Conservation (phyloP, 2,113 vertebrate species). For the Entelurus aequoreus region DNA sequence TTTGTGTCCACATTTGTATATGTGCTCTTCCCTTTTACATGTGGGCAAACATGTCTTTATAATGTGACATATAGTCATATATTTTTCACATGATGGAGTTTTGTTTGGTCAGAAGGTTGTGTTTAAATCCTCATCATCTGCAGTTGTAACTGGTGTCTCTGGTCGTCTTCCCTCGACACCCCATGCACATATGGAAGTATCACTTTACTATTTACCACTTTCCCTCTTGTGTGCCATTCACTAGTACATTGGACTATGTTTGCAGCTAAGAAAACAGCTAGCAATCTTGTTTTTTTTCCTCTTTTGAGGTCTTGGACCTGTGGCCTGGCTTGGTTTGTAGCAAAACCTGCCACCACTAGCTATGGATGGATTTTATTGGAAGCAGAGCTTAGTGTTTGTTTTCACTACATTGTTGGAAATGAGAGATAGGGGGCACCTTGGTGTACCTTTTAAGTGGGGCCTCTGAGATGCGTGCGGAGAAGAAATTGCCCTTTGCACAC, state of each 20-base stretch:
- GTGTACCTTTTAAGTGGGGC: constrained; percentile 59
- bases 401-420: constrained; percentile 61
- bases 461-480: constrained; percentile 59
- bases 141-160: constrained; percentile 60
- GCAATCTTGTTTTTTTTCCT: constrained; percentile 6
- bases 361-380: constrained; percentile 59
- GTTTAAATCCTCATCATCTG: constrained; percentile 68
- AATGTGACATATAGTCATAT: constrained; percentile 14
- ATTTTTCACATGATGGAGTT: constrained; percentile 25
- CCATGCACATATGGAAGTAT: constrained; percentile 70
- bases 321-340: constrained; percentile 53
- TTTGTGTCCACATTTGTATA: constrained; percentile 1
- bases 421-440: constrained; percentile 58
- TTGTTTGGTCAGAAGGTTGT: constrained; percentile 70
- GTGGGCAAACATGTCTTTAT: constrained; percentile 3
- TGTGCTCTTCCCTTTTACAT: neutral
- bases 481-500: constrained; percentile 64
- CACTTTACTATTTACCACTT: constrained; percentile 57
- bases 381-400: constrained; percentile 67
- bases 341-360: constrained; percentile 54
- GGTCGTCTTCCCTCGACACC: constrained; percentile 48
- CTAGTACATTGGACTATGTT: constrained; percentile 48
- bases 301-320: constrained; percentile 52
- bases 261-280: constrained; percentile 67
- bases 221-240: constrained; percentile 47